Percentiles rank a stretch among this genome's conserved stretches.
Evolutionary conservation across 2,888 invertebrate genomes (phyloP).

Genomic region (Margaritifera margaritifera): DNA sequence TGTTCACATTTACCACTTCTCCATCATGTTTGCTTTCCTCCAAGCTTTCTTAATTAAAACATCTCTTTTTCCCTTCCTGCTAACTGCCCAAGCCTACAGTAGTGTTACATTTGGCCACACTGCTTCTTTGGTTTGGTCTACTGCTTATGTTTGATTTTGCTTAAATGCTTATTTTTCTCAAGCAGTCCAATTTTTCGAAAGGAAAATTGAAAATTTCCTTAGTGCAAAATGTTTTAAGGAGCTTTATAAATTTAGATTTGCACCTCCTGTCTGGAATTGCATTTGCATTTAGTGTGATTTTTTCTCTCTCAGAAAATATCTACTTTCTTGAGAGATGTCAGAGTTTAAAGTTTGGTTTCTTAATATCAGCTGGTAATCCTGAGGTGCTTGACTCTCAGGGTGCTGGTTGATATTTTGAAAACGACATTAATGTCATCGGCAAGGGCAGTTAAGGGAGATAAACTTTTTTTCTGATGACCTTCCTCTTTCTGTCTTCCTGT

Average conservation of each 20-base stretch:
- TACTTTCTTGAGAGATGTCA: too few relatives aligned
- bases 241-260: conserved; percentile 1
- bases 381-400: conserved; percentile 67
- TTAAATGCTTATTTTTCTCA: conserved; percentile 27
- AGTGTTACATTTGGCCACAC: conserved; percentile 16
- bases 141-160: conserved; percentile 26
- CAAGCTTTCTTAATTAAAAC: neutral
- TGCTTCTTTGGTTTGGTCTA: conserved; percentile 25
- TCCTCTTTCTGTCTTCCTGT: conserved; percentile 5
- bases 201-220: neutral
- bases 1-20: too few relatives aligned
- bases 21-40: too few relatives aligned
- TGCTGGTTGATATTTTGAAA: conserved; percentile 68
- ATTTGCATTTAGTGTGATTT: too few relatives aligned
- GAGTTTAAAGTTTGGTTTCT: conserved; percentile 73
- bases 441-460: conserved; percentile 43
- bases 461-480: conserved; percentile 11
- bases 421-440: conserved; percentile 36
- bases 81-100: conserved; percentile 38
- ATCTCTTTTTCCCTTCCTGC: conserved; percentile 22
- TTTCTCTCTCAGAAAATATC: too few relatives aligned
- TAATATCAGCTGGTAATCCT: conserved; percentile 99
- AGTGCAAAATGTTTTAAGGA: too few relatives aligned
- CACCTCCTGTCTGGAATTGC: neutral
- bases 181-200: neutral